phyloP scores from a whole-genome alignment of 2,888 invertebrate species.

The Drosophila mercatorum region DNA sequence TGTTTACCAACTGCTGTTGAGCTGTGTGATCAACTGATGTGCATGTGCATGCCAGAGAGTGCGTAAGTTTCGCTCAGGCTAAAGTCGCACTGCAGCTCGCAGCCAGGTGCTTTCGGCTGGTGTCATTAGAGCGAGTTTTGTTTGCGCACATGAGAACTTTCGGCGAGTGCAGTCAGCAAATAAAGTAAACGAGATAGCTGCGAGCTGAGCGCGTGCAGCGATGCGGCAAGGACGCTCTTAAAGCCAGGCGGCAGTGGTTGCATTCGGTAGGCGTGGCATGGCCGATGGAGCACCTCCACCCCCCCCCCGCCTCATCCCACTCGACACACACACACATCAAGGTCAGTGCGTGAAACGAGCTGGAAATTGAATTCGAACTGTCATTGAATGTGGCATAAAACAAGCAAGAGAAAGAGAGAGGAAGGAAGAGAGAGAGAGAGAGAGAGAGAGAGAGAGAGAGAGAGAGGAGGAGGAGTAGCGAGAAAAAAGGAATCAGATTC shows the following conservation, averaged over 20 bases:
- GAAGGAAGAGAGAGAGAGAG: too few relatives aligned
- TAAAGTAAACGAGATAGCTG: constrained; percentile 14
- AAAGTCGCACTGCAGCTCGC: too few relatives aligned
- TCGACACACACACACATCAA: constrained; percentile 14
- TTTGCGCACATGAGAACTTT: constrained; percentile 6
- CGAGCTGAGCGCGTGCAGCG: constrained; percentile 40
- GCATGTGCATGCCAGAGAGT: too few relatives aligned
- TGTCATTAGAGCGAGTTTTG: not conserved
- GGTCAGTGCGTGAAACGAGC: constrained; percentile 43
- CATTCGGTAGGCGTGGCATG: constrained; percentile 27
- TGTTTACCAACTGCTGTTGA: too few relatives aligned
- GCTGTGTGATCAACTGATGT: too few relatives aligned
- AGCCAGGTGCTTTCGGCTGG: too few relatives aligned
- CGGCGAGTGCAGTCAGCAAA: constrained; percentile 31
- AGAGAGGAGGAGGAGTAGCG: too few relatives aligned
- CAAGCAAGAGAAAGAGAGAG: not conserved
- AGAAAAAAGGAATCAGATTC: constrained; percentile 9
- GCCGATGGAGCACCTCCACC: not conserved
- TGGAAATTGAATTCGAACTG: constrained; percentile 50
- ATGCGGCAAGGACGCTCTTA: constrained; percentile 56
- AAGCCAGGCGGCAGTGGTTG: constrained; percentile 23
- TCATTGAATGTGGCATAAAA: constrained; percentile 8
- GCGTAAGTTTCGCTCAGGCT: too few relatives aligned
- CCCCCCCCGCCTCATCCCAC: not conserved
- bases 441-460: not conserved